Conservation (phyloP, 2,888 invertebrate species). For the Conus canariensis region DNA sequence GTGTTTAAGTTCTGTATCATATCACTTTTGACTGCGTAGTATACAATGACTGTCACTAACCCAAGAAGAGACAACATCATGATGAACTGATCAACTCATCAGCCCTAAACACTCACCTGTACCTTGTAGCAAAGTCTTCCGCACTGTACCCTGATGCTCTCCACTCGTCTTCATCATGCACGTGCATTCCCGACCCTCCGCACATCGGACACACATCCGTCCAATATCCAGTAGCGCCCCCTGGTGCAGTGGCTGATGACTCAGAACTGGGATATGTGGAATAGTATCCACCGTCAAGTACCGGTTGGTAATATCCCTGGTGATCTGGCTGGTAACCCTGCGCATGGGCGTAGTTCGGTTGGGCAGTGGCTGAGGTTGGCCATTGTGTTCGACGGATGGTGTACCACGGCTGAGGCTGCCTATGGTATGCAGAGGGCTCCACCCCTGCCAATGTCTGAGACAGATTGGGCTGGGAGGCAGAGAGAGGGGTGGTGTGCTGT, state of each 20-base stretch:
- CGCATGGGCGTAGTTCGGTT: neutral
- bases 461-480: conserved; percentile 38
- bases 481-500: conserved; percentile 35
- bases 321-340: neutral
- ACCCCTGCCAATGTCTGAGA: conserved; percentile 5
- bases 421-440: neutral
- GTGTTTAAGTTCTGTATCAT: too few species aligned
- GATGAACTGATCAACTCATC: too few species aligned
- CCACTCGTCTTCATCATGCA: conserved; percentile 57
- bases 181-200: conserved; percentile 62
- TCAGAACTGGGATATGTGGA: neutral
- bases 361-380: neutral
- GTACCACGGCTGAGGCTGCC: conserved; percentile 41
- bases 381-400: conserved; percentile 39
- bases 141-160: conserved; percentile 20
- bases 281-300: neutral
- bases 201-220: conserved; percentile 62
- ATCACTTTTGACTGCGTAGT: too few species aligned
- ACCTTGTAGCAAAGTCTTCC: neutral
- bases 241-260: neutral
- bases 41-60: too few species aligned
- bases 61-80: too few species aligned
- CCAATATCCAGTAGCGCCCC: conserved; percentile 2
- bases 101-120: neutral
- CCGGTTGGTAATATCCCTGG: neutral